Conservation (phyloP, 2,797 vertebrate genomes). For the Lutjanus campechanus region DNA sequence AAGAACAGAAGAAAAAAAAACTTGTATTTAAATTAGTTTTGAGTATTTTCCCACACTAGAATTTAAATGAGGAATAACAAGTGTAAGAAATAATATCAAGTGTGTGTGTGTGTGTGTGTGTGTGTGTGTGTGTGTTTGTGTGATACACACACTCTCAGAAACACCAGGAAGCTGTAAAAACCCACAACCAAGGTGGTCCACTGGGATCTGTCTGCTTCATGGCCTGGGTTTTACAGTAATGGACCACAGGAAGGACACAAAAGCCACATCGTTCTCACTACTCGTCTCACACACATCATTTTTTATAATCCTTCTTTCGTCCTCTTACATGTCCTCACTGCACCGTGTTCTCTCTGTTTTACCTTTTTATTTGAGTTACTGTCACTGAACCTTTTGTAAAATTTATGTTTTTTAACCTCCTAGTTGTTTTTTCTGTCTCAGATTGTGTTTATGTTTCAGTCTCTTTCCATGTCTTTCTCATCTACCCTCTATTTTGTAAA, state of each 20-base stretch:
- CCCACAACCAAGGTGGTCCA: slow-evolving; percentile 64
- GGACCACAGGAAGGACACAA: slow-evolving; percentile 63
- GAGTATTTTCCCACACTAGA: neutral
- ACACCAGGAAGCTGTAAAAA: slow-evolving; percentile 69
- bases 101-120: no score
- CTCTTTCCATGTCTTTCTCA: neutral
- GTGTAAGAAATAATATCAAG: slow-evolving; percentile 6
- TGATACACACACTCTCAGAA: slow-evolving; percentile 29
- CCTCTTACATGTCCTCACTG: neutral
- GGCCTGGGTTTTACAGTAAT: slow-evolving; percentile 64
- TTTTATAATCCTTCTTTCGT: slow-evolving; percentile 5
- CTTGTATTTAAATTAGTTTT: neutral
- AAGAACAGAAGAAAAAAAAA: neutral
- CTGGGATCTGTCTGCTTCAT: slow-evolving; percentile 56
- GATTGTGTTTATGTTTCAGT: slow-evolving; percentile 5
- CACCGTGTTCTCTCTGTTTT: neutral
- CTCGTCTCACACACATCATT: neutral
- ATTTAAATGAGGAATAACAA: slow-evolving; percentile 3
- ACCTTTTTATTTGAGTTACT: neutral
- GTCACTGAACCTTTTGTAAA: neutral
- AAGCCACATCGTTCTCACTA: slow-evolving; percentile 51
- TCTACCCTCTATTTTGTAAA: neutral
- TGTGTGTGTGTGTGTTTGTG: no score
- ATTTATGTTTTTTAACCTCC: neutral
- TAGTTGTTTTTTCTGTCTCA: neutral